phyloP scores from a whole-genome alignment of 1,140 invertebrate genomes.

The Aphelenchoides fujianensis region DNA sequence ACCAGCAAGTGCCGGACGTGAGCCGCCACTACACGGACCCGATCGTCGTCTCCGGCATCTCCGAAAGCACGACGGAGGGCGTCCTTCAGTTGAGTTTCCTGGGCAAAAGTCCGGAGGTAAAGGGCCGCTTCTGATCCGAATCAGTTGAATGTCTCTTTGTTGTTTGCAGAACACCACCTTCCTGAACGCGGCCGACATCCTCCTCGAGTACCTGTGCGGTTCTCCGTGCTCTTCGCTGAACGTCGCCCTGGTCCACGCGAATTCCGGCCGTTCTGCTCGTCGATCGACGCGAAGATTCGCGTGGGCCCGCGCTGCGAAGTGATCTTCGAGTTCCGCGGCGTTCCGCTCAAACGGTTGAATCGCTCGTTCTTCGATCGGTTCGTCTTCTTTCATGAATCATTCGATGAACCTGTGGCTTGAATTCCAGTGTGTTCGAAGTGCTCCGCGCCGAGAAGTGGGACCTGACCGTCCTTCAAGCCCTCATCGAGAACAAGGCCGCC shows the following conservation, averaged over 20 bases:
- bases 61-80: not conserved
- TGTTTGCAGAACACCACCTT: not conserved
- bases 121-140: not conserved
- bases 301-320: not conserved
- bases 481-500: not conserved
- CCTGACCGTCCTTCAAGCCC: not conserved
- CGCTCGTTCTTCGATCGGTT: not conserved
- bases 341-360: not conserved
- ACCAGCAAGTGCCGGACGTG: not conserved
- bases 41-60: not conserved
- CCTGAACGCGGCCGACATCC: not conserved
- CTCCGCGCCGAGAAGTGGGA: not conserved
- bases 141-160: not conserved
- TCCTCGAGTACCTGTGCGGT: not conserved
- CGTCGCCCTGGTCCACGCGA: no score
- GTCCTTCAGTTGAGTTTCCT: not conserved
- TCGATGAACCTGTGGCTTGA: not conserved
- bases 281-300: not conserved
- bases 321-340: not conserved
- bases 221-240: no score
- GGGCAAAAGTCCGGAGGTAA: not conserved
- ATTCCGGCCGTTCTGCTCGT: not conserved
- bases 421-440: slow-evolving; percentile 1
- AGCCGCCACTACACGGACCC: not conserved
- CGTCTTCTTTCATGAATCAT: not conserved